These are phyloP conservation scores for Tautogolabrus adspersus DNA, from an alignment of 2,113 vertebrate species.

Conservation along the genomic window DNA sequence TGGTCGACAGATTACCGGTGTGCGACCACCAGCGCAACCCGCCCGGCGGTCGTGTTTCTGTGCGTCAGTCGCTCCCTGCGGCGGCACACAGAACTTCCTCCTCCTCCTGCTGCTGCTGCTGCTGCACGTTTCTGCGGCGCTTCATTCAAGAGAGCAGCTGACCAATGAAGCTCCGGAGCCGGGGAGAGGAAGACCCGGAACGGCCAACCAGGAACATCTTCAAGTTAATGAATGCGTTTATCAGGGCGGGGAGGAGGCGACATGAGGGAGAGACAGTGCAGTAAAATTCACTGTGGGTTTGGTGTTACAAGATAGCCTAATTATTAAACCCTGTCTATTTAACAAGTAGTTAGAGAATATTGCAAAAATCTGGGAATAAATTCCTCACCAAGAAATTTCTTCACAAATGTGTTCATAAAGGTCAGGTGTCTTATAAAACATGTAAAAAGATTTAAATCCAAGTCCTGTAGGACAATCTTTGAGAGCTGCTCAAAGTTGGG, in stretches of 20 bases:
- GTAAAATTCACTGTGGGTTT: not conserved
- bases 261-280: constrained; percentile 6
- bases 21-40: constrained; percentile 43
- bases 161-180: constrained; percentile 63
- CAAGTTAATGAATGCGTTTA: constrained; percentile 11
- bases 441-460: no score
- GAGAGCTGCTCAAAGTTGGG: no score
- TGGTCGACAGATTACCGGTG: constrained; percentile 61
- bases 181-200: constrained; percentile 17
- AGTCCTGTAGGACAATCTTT: no score
- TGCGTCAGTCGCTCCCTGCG: constrained; percentile 27
- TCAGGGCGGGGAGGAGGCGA: not conserved
- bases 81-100: constrained; percentile 43
- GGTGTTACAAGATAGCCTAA: not conserved
- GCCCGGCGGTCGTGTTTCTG: constrained; percentile 42
- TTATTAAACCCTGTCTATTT: not conserved
- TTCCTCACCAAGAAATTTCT: no score
- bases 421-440: no score
- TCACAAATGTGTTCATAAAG: no score
- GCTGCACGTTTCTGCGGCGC: constrained; percentile 62
- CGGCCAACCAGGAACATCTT: constrained; percentile 66
- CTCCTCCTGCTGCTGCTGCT: constrained; percentile 29
- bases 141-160: constrained; percentile 66
- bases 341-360: no score
- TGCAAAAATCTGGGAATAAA: no score